Conservation (phyloP, 2,888 invertebrate species). For the Allophyes oxyacanthae region DNA sequence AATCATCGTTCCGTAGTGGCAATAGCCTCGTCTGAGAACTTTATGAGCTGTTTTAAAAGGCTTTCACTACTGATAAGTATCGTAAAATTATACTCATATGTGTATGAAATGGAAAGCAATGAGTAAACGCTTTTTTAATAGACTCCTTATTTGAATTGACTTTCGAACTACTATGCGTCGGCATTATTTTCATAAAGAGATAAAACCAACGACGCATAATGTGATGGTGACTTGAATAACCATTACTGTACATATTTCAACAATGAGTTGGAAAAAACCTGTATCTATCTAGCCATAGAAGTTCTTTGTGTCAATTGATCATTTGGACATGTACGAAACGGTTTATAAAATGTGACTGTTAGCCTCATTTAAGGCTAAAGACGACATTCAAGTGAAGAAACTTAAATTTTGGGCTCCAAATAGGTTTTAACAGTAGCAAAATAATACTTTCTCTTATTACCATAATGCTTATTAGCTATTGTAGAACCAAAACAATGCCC, state of each 20-base stretch:
- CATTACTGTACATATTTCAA: constrained; percentile 22
- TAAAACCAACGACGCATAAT: constrained; percentile 9
- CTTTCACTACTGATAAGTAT: constrained; percentile 60
- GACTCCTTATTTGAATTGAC: constrained; percentile 19
- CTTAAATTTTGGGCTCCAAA: constrained; percentile 24
- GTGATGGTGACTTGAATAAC: constrained; percentile 14
- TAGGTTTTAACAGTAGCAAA: constrained; percentile 12
- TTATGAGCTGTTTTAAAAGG: constrained; percentile 45
- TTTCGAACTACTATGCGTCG: constrained; percentile 34
- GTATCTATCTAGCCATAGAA: constrained; percentile 20
- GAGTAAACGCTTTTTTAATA: constrained; percentile 49
- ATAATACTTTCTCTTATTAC: constrained; percentile 37
- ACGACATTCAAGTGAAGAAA: no score
- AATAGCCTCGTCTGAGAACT: constrained; percentile 43
- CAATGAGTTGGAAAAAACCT: constrained; percentile 22
- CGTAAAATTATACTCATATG: constrained; percentile 31
- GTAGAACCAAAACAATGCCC: constrained; percentile 49
- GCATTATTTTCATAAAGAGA: constrained; percentile 6
- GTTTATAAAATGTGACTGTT: constrained; percentile 12
- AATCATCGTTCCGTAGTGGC: constrained; percentile 63
- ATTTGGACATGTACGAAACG: constrained; percentile 22
- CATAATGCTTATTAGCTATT: constrained; percentile 42
- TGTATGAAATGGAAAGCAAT: constrained; percentile 55
- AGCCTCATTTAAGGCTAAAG: constrained; percentile 1
- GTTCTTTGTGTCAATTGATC: constrained; percentile 38